Conservation (phyloP, 1,140 invertebrate genomes). For the Aleiodes sp. region DNA sequence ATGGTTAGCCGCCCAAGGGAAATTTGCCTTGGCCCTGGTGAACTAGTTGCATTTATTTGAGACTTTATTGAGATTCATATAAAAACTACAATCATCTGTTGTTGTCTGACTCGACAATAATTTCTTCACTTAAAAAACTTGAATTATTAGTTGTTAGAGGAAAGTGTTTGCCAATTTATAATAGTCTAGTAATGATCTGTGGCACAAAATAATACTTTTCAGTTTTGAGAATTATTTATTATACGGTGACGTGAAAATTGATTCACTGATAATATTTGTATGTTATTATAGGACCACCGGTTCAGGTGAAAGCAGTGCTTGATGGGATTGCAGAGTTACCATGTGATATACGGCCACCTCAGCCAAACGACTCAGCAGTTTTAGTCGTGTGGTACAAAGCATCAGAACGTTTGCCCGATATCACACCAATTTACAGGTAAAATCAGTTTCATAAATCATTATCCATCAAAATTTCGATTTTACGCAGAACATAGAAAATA, state of each 20-base stretch:
- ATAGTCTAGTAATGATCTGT: too few relatives aligned
- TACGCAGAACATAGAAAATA: too few relatives aligned
- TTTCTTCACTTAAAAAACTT: too few relatives aligned
- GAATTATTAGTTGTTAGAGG: too few relatives aligned
- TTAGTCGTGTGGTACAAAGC: conserved; percentile 75
- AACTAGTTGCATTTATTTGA: not conserved
- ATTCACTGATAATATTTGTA: conserved; percentile 37
- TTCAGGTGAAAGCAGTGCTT: conserved; percentile 69
- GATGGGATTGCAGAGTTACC: conserved; percentile 71
- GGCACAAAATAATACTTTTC: too few relatives aligned
- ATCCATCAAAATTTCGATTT: too few relatives aligned
- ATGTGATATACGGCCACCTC: conserved; percentile 71
- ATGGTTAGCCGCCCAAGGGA: conserved; percentile 48
- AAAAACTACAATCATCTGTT: too few relatives aligned
- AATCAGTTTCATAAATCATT: not conserved
- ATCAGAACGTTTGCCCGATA: conserved; percentile 58
- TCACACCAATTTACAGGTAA: conserved; percentile 74
- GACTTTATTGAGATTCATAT: too few relatives aligned
- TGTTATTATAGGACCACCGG: conserved; percentile 69
- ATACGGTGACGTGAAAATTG: too few relatives aligned
- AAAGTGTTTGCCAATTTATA: too few relatives aligned
- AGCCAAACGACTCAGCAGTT: conserved; percentile 67
- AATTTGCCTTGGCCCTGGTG: conserved; percentile 45
- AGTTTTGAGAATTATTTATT: too few relatives aligned
- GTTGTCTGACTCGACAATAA: too few relatives aligned